Conservation (phyloP, 2,888 invertebrate species). For the Vandiemenella viatica region DNA sequence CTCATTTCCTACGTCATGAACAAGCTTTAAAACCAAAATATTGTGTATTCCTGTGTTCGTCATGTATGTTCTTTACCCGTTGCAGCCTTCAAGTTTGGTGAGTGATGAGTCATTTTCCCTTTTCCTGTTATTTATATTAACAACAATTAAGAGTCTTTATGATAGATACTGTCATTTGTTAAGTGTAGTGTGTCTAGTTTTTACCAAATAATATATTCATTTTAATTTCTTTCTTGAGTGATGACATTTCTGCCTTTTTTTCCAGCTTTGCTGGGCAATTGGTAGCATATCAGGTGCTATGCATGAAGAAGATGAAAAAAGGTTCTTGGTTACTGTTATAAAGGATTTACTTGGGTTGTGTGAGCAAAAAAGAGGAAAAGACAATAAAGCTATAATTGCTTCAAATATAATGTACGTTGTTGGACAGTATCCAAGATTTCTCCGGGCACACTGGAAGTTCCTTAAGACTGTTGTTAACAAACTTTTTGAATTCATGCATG, state of each 20-base stretch:
- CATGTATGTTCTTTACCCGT: too few relatives aligned
- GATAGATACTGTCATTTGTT: too few relatives aligned
- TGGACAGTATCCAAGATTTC: conserved; percentile 95
- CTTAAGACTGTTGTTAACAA: conserved; percentile 99
- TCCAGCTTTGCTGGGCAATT: conserved; percentile 91
- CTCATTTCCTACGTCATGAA: too few relatives aligned
- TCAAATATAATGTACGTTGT: conserved; percentile 99
- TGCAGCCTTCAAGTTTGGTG: too few relatives aligned
- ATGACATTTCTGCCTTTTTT: conserved; percentile 13
- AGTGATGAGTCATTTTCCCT: too few relatives aligned
- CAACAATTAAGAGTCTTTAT: too few relatives aligned
- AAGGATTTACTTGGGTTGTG: conserved; percentile 93
- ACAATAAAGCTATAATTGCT: conserved; percentile 99
- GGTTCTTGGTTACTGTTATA: conserved; percentile 96
- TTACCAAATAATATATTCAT: not conserved
- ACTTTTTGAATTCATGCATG: conserved; percentile 99
- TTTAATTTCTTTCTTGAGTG: not conserved
- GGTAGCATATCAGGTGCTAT: conserved; percentile 98
- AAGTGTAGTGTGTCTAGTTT: too few relatives aligned
- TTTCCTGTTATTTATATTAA: too few relatives aligned
- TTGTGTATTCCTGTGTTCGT: too few relatives aligned
- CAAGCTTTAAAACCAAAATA: too few relatives aligned
- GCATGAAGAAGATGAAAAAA: conserved; percentile 97
- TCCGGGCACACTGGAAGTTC: conserved; percentile 99
- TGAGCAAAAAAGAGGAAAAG: conserved; percentile 96